Base-by-base conservation (phyloP, 1,140 invertebrate genomes). In the Lineus longissimus region DNA sequence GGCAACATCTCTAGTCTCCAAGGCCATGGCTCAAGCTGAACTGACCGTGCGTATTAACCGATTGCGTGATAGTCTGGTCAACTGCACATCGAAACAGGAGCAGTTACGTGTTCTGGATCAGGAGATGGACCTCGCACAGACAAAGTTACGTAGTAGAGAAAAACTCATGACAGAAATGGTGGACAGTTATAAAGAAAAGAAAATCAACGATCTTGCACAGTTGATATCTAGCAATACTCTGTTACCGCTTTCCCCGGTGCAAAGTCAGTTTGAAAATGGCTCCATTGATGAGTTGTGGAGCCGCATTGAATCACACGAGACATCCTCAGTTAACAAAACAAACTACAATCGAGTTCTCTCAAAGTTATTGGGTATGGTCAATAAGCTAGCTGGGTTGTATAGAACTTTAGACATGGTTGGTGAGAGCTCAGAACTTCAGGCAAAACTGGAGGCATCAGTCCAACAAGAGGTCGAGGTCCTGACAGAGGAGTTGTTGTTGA, bases 91-190 rank as follows among this genome's bases (percentile, higher is more conserved):
- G 47, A 27, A 23, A 9, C 19, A 51, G 9, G 47, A 51, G 47
- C 25, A 51, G 9, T 51, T 51, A n/a, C n/a, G 25, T 27, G n/a
- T 51, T 4, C 25, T 51, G 4, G 47, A 51, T 23, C 47, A 51
- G n/a, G 47, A 51, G 25, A 19, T 51, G n/a, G n/a, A 19, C n/a
- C n/a, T 51, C 6, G 47, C 47, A 27, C 25, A 23, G n/a, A 51
- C 47, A 23, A 51, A 51, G n/a, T n/a, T 51, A 9, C n/a, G 25
- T 23, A 51, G 25, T n/a, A 19, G 47, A 23, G 47, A 51, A 51
- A 51, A 51, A n/a, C 47, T 51, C n/a, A 51, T 51, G 47, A 19
- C n/a, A 23, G 47, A 51, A 51, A 51, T 51, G 25, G 19, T 51
- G 6, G 25, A 19, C 19, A 27, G 19, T 51, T 51, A 23, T 51